Conservation (phyloP, 1,140 invertebrate species). For the Drosophila malerkotliana region DNA sequence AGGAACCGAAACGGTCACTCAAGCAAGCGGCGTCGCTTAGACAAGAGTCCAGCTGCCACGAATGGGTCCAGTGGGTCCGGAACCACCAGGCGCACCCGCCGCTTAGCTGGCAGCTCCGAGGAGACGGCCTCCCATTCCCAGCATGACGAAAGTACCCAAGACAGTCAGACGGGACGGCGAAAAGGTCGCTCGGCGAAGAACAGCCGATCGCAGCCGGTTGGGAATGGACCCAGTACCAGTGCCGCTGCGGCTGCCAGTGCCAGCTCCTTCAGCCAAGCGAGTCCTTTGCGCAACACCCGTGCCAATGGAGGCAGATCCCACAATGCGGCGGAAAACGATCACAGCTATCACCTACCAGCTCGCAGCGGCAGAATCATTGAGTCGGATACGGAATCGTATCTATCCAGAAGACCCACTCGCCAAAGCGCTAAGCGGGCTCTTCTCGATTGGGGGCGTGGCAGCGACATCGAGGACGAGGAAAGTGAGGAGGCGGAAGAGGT, state of each 20-base stretch:
- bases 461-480: slow-evolving; percentile 65
- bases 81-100: slow-evolving; percentile 48
- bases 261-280: slow-evolving; percentile 44
- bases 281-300: slow-evolving; percentile 71
- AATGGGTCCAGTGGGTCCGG: slow-evolving; percentile 3
- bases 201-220: slow-evolving; percentile 25
- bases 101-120: slow-evolving; percentile 61
- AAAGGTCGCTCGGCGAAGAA: slow-evolving; percentile 50
- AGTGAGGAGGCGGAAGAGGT: slow-evolving; percentile 80
- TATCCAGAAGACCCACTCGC: slow-evolving; percentile 60
- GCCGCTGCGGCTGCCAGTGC: slow-evolving; percentile 43
- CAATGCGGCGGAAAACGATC: slow-evolving; percentile 73
- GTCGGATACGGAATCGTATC: slow-evolving; percentile 79
- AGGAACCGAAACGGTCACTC: slow-evolving; percentile 35
- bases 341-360: slow-evolving; percentile 79
- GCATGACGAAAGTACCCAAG: slow-evolving; percentile 75
- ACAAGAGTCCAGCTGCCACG: slow-evolving; percentile 16
- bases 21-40: slow-evolving; percentile 36
- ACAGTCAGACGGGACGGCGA: slow-evolving; percentile 60
- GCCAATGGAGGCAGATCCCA: slow-evolving; percentile 60
- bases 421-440: slow-evolving; percentile 72
- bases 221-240: slow-evolving; percentile 65
- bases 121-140: slow-evolving; percentile 63
- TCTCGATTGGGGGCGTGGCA: slow-evolving; percentile 70
- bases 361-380: slow-evolving; percentile 76